Conservation (phyloP, 2,888 invertebrate species). For the Ennomos erosarius region DNA sequence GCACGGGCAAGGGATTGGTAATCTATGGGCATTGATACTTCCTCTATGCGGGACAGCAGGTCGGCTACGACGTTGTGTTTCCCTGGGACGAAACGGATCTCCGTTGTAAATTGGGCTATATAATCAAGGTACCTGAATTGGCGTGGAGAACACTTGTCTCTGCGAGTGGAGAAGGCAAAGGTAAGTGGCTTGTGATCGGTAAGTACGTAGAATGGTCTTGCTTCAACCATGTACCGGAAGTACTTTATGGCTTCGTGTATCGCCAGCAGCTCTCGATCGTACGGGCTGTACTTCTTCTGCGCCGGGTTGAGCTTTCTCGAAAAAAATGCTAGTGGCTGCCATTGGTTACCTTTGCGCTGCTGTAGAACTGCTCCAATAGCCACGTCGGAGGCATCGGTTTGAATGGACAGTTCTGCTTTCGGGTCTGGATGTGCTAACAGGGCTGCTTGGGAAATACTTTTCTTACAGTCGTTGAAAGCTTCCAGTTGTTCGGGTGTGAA, state of each 20-base stretch:
- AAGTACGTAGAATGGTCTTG: slow-evolving; percentile 8
- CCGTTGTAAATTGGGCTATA: slow-evolving; percentile 56
- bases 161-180: slow-evolving; percentile 47
- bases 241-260: slow-evolving; percentile 14
- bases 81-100: slow-evolving; percentile 52
- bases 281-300: background rate
- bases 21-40: slow-evolving; percentile 29
- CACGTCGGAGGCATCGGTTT: too few species aligned
- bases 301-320: background rate
- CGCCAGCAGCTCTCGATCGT: background rate
- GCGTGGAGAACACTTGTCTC: slow-evolving; percentile 52
- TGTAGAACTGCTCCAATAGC: too few species aligned
- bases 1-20: slow-evolving; percentile 26
- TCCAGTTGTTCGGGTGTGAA: too few species aligned
- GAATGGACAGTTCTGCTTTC: too few species aligned
- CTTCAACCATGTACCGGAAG: background rate
- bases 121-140: slow-evolving; percentile 55
- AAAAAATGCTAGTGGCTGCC: background rate
- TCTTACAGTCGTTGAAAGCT: too few species aligned
- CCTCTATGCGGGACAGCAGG: slow-evolving; percentile 48
- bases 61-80: slow-evolving; percentile 57
- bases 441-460: too few species aligned
- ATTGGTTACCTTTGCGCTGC: too few species aligned
- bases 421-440: too few species aligned
- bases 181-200: slow-evolving; percentile 56